These are phyloP conservation scores for Myotis brandtii DNA, from an alignment of 2,113 vertebrate species.

Conservation along the genomic window DNA sequence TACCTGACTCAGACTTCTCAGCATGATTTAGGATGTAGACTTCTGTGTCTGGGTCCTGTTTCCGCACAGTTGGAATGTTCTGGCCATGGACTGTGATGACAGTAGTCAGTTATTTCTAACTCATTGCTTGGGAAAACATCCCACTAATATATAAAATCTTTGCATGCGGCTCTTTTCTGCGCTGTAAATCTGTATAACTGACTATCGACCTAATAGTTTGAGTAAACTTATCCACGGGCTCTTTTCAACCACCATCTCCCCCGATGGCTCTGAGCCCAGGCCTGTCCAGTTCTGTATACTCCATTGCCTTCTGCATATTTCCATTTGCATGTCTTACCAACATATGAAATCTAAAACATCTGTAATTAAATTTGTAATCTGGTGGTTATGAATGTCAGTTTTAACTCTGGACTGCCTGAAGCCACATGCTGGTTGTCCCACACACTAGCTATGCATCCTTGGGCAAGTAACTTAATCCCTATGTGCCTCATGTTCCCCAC, in stretches of 20 bases:
- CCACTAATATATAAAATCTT: conserved; percentile 21
- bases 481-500: not conserved
- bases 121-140: conserved; percentile 50
- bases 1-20: not conserved
- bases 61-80: conserved; percentile 11
- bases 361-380: not conserved
- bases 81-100: not conserved
- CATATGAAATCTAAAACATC: not conserved
- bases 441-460: too few species aligned
- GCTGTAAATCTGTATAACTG: conserved; percentile 27
- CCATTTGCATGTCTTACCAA: not conserved
- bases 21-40: not conserved
- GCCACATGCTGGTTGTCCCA: not conserved
- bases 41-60: not conserved
- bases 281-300: not conserved
- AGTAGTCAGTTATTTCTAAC: conserved; percentile 53
- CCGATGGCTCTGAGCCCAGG: not conserved
- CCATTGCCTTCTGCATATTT: not conserved
- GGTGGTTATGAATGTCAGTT: not conserved
- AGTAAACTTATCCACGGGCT: not conserved
- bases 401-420: not conserved
- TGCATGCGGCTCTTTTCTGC: not conserved
- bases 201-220: not conserved
- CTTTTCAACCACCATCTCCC: not conserved
- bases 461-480: not conserved